Base-by-base conservation (phyloP, 2,888 invertebrate species). In the Coenonympha arcania region DNA sequence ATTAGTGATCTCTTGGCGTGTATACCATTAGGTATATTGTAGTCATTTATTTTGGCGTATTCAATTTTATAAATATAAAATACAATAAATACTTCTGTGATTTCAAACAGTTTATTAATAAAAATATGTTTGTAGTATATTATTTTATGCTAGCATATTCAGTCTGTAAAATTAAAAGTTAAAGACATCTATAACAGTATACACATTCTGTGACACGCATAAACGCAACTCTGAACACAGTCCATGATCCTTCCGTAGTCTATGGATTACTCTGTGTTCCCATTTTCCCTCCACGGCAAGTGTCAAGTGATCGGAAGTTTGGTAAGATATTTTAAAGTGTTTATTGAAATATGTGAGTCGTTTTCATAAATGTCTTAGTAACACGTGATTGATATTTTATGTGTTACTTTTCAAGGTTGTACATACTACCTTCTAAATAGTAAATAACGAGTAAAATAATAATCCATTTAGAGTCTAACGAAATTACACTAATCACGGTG, bases 401-500 rank as follows among this genome's bases (percentile, higher is more conserved):
- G 22, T 15, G n/a, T 41, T 9, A 3, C 4, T 39, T 31, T 30
- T 24, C 45, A 51, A 54, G 54, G 48, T 50, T 54, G 40, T 20
- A 13, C 30, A 41, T 9, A 44, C 39, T 24, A 39, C 49, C 37
- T 42, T 39, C 34, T 48, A 56, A 58, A 51, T 56, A 56, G 55
- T 53, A 56, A 54, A 53, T 57, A 59, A 60, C 56, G 47, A 59
- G 56, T 61, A 60, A 64, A 61, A 64, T 69, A 70, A 60, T 67
- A 66, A 69, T 69, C 58, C 57, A 62, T 62, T 60, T 62, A 56
- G 53, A 56, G 52, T 69, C 65, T 71, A 76, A 74, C 78, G 55
- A 82, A 83, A 85, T 85, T 77, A 80, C 73, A 59, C 66, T 80
- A 84, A 85, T 81, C 69, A 66, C 43, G 53, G 60, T 55, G 46